Base-by-base conservation (phyloP, 2,888 invertebrate species). In the Thysanoteuthis rhombus region DNA sequence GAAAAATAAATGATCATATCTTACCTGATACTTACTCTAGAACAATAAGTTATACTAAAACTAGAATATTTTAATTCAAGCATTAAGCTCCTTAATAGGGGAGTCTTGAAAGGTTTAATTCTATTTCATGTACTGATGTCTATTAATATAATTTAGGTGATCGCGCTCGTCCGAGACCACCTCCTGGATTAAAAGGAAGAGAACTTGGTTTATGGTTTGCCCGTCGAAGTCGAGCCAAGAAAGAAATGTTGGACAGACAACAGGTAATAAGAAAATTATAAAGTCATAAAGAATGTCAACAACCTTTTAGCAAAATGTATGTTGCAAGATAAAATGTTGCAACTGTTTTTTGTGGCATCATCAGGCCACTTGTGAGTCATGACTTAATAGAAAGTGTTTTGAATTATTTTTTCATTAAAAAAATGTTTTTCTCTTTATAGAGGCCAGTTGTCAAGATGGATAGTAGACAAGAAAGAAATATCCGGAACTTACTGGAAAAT, bases 121-220 rank as follows among this genome's bases (percentile, higher is more conserved):
- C 32, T n/a, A 8, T 16, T n/a, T 89, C 32, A 25, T 89, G n/a
- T 89, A 16, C 25, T 45, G 19, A 45, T 45, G 45, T 45, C 6
- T 52, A 2, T 42, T 45, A 19, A 47, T 32, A 32, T 25, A 38
- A 4, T n/a, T 92, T n/a, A 93, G 94, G n/a, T 92, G 93, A 38
- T n/a, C 90, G 92, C 8, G 89, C 91, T n/a, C 39, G 39, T 40
- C 95, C 94, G 22, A 91, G 95, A 36, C 95, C 93, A 6, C 96
- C 96, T 0, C 94, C 95, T 2, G 95, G 95, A 39, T 95, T 96
- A 45, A 94, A 93, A 90, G 97, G 97, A 2, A 95, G 94, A 94
- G 96, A 96, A 22, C 96, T 97, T 58, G 97, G 97, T 28, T 38
- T 97, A 94, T 97, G 95, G 96, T 96, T 96, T 94, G 97, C 97